Percentiles rank a stretch among this genome's conserved stretches.
Evolutionary conservation across 2,888 invertebrate species (phyloP).

Genomic region (Hoplodrina ambigua): DNA sequence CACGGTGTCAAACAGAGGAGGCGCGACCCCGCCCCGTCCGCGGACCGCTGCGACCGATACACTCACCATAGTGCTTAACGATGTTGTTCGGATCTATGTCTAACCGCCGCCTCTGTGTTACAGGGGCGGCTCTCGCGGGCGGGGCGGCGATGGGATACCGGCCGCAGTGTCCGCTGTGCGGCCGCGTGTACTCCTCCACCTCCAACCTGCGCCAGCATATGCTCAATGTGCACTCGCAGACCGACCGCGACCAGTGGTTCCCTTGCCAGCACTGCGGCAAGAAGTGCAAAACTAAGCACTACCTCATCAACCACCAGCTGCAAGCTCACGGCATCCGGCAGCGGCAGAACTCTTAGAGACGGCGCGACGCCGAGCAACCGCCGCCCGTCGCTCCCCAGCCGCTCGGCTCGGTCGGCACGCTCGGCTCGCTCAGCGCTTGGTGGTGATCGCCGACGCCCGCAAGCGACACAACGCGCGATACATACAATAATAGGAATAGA

Average conservation of each 20-base stretch:
- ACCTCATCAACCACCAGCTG: slow-evolving; percentile 94
- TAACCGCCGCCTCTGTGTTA: slow-evolving; percentile 92
- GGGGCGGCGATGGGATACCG: slow-evolving; percentile 89
- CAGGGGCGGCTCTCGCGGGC: slow-evolving; percentile 92
- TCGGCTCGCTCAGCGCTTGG: slow-evolving; percentile 65
- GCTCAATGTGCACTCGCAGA: slow-evolving; percentile 93
- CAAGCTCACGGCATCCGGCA: slow-evolving; percentile 94
- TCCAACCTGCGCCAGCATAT: slow-evolving; percentile 94
- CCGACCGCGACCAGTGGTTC: slow-evolving; percentile 93
- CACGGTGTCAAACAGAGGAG: slow-evolving; percentile 92
- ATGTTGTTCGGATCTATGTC: slow-evolving; percentile 75
- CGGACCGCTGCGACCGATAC: slow-evolving; percentile 78
- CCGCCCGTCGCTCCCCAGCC: slow-evolving; percentile 69
- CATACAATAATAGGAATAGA: slow-evolving; percentile 59
- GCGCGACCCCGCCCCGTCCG: slow-evolving; percentile 84
- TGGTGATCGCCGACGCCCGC: slow-evolving; percentile 59
- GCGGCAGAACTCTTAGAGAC: slow-evolving; percentile 91
- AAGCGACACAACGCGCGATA: slow-evolving; percentile 33
- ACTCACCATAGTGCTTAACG: slow-evolving; percentile 85
- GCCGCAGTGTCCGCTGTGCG: slow-evolving; percentile 93
- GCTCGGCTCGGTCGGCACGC: slow-evolving; percentile 68
- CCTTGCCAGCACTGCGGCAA: slow-evolving; percentile 94
- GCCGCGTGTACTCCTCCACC: slow-evolving; percentile 93
- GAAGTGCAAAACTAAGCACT: slow-evolving; percentile 94
- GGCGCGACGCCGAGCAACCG: slow-evolving; percentile 80